phyloP scores from a whole-genome alignment of 2,888 invertebrate genomes.

The Tinea pellionella region DNA sequence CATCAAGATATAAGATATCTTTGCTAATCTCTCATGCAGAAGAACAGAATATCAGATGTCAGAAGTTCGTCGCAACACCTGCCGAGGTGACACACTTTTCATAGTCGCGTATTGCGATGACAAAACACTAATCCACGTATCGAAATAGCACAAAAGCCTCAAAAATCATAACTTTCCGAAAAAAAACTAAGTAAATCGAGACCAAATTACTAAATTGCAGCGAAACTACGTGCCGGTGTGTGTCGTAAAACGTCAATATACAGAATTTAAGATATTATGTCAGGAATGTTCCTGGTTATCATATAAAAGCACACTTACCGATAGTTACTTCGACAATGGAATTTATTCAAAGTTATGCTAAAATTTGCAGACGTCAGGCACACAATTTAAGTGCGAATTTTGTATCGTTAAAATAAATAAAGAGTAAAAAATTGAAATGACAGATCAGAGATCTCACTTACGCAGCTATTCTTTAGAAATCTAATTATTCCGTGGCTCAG shows the following conservation, averaged over 20 bases:
- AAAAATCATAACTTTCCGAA: background rate
- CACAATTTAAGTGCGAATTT: conserved; percentile 58
- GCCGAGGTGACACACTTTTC: background rate
- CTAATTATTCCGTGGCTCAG: background rate
- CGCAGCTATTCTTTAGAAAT: background rate
- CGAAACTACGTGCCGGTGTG: conserved; percentile 48
- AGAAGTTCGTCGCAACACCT: background rate
- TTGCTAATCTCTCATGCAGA: conserved; percentile 6
- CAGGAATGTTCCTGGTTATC: background rate
- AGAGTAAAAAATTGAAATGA: conserved; percentile 57
- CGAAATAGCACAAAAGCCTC: background rate
- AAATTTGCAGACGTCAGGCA: background rate
- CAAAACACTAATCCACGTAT: background rate
- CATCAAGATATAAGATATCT: background rate
- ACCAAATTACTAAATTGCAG: background rate
- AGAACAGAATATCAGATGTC: conserved; percentile 2
- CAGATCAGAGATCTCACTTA: conserved; percentile 29
- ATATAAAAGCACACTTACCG: background rate
- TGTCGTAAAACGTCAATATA: conserved; percentile 21
- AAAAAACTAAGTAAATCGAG: background rate
- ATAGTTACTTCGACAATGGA: background rate
- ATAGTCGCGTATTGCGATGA: background rate
- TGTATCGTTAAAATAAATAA: conserved; percentile 62
- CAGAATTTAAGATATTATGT: background rate
- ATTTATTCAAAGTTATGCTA: background rate